phyloP scores from a whole-genome alignment of 2,797 vertebrate genomes.

The Catharus ustulatus region DNA sequence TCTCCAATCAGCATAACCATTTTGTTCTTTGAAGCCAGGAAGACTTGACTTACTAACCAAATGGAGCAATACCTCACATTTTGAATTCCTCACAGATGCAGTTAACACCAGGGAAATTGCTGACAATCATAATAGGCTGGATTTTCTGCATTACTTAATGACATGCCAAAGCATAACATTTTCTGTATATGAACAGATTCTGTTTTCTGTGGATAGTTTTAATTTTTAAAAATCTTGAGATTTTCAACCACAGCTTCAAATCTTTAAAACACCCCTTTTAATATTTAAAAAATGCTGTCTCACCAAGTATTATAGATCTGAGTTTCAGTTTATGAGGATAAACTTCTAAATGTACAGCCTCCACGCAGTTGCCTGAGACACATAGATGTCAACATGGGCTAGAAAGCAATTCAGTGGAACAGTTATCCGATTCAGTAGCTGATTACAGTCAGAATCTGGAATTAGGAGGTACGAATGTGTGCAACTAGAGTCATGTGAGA shows the following conservation, averaged over 20 bases:
- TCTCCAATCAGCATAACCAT: background rate
- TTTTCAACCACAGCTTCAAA: background rate
- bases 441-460: background rate
- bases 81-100: background rate
- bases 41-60: background rate
- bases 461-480: background rate
- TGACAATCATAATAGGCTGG: background rate
- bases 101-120: background rate
- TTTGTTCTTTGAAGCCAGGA: background rate
- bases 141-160: background rate
- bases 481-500: background rate
- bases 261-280: background rate
- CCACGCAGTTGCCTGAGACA: background rate
- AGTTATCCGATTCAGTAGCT: background rate
- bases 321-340: background rate
- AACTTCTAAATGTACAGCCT: background rate
- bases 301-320: background rate
- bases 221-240: background rate
- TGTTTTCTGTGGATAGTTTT: background rate
- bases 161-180: background rate
- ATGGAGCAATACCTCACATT: background rate
- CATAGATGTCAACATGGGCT: rapidly evolving
- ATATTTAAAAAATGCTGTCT: background rate
- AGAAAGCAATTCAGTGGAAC: background rate
- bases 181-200: background rate